Conservation (phyloP, 1,140 invertebrate species). For the Panonychus citri region DNA sequence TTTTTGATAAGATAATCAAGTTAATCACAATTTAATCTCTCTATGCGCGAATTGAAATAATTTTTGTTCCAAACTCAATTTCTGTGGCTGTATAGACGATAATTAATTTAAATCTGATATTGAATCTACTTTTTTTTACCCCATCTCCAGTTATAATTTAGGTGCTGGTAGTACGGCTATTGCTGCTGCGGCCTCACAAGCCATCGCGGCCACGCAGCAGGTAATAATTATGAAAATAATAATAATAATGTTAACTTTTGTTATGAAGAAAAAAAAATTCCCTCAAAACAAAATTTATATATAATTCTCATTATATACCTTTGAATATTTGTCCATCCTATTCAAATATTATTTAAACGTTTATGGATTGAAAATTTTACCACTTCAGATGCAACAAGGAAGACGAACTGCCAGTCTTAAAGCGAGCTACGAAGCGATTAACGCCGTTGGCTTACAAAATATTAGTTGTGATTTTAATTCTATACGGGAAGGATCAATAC, state of each 20-base stretch:
- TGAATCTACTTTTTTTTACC: not conserved
- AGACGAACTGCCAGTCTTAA: slow-evolving; percentile 76
- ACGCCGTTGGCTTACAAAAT: slow-evolving; percentile 13
- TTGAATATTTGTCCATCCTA: no score
- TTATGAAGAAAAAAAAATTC: no score
- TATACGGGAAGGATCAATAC: not conserved
- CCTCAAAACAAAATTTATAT: no score
- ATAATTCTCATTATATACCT: no score
- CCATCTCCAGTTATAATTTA: not conserved
- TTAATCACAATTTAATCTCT: no score
- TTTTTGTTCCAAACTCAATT: no score
- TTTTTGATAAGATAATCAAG: no score
- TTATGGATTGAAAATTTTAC: no score
- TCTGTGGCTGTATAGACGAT: no score
- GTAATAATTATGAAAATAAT: slow-evolving; percentile 20
- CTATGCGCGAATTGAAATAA: no score
- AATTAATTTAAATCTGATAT: no score
- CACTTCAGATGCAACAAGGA: slow-evolving; percentile 71
- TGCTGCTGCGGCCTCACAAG: slow-evolving; percentile 78
- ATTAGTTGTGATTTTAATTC: not conserved
- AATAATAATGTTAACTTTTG: not conserved
- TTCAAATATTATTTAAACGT: not conserved
- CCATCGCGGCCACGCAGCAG: slow-evolving; percentile 85
- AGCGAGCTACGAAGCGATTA: slow-evolving; percentile 70
- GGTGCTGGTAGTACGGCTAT: slow-evolving; percentile 33